A percentile compares a stretch with the other conserved stretches of the same genome.
Evolutionary conservation across 2,113 vertebrate genomes (phyloP).

Genomic region (Callocephalon fimbriatum): DNA sequence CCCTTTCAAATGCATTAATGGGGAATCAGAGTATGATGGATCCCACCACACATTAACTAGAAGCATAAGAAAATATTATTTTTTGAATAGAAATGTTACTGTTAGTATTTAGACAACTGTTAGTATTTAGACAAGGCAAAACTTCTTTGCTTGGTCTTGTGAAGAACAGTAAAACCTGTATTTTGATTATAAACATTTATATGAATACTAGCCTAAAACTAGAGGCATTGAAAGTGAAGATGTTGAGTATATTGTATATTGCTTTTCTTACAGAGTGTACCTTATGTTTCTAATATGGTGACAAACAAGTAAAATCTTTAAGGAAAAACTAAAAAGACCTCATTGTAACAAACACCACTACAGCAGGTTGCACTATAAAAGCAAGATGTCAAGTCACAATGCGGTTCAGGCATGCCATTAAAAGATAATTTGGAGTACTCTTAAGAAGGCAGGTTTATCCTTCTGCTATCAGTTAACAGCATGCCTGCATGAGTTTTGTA

Average conservation of each 20-base stretch:
- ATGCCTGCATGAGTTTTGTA: neutral
- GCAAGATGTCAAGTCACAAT: neutral
- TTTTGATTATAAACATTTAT: constrained; percentile 54
- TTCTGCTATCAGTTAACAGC: constrained; percentile 1
- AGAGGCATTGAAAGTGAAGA: constrained; percentile 54
- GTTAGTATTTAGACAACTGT: constrained; percentile 12
- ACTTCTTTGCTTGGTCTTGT: constrained; percentile 41
- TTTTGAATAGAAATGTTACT: neutral
- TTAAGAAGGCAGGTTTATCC: neutral
- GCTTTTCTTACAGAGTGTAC: constrained; percentile 66
- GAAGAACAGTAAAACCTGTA: constrained; percentile 46
- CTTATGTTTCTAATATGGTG: constrained; percentile 32
- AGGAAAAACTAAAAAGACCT: constrained; percentile 41
- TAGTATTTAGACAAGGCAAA: constrained; percentile 41
- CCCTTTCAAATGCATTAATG: constrained; percentile 29
- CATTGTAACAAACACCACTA: neutral
- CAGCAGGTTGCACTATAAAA: neutral
- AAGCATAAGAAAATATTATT: constrained; percentile 28
- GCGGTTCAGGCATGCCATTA: neutral
- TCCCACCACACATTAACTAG: neutral
- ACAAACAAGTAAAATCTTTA: constrained; percentile 42
- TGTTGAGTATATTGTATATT: constrained; percentile 65
- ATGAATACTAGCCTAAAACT: constrained; percentile 27
- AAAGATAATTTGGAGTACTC: neutral
- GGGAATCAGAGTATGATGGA: constrained; percentile 12